Base-by-base conservation (phyloP, 2,797 vertebrate genomes). In the Myripristis jacobus region DNA sequence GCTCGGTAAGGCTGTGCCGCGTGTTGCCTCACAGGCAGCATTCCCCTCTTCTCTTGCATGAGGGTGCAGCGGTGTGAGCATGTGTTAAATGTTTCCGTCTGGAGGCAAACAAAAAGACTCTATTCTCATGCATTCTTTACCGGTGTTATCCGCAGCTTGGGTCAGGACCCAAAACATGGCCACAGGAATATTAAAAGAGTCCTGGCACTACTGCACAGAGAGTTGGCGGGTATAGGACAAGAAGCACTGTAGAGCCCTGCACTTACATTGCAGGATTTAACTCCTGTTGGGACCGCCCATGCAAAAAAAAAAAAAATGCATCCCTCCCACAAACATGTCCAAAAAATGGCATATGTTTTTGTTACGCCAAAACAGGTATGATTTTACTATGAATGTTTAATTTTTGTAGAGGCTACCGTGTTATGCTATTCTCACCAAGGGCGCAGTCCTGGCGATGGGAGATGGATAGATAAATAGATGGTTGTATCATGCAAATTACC, bases 61-160 rank as follows among this genome's bases (percentile, higher is more conserved):
- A 67, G 86, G 70, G 83, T 80, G 82, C 74, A 87, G 79, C 82
- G 73, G 77, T 63, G 15, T 66, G 73, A 85, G 74, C 83, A 71
- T 83, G 82, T 87, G 81, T 83, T 89, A 84, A 88, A 81, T 90
- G 87, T 89, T 89, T 89, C 84, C 82, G 78, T 86, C 84, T 88
- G 89, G 83, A 85, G 74, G 68, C 77, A 87, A 83, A 87, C 79
- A 88, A 86, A 88, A 89, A 88, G 82, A 79, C 75, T 85, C 75
- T 86, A 82, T 87, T 88, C 82, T 82, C 56, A 0, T 52, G 80
- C 88, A 82, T 86, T 86, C 74, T 86, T 85, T 73, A 73, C 77
- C 80, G 46, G 73, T 75, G 73, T 74, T 85, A 84, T 81, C 79
- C 78, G 82, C 66, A 79, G 67, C 67, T 70, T 68, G 80, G 75